Base-by-base conservation (phyloP, 2,113 vertebrate genomes). In the Garra rufa region DNA sequence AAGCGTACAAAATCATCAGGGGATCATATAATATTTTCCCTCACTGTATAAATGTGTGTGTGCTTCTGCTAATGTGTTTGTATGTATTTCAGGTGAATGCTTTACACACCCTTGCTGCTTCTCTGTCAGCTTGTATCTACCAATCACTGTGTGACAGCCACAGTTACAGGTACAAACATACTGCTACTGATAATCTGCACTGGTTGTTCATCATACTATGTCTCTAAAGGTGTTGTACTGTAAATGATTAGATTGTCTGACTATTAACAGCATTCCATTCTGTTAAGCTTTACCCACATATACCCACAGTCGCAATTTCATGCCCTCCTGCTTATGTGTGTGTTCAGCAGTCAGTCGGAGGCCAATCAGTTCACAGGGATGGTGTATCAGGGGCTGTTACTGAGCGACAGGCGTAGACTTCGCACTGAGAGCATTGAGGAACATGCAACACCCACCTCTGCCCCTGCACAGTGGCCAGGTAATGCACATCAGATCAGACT, bases 131-230 rank as follows among this genome's bases (percentile, higher is more conserved):
- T 71, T 99, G 97, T 74, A 95, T 99, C 92, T 99, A 99, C 91
- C 98, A 99, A 92, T 97, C 98, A 14, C 89, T 99, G 44, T 99
- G 98, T 91, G 98, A 99, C 95, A 99, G 98, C 92, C 98, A 99
- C 88, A 99, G 98, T 92, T 99, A 99, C 96, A 99, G 97, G 98
- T 99, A 96, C 92, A 87, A 85, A 10, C 0, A 0, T 61, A 44
- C 52, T 46, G 13, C 19, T 90, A 15, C 81, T 73, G 21, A 52
- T 63, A 67, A 67, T 26, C n/a, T 46, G 11, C 69, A 14, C 69
- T 38, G 70, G 11, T 34, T 14, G 9, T 41, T 71, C 6, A 82
- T 4, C 15, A 19, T 67, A 19, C 34, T 41, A 41, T 21, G 65
- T 9, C 10, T 41, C 28, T 38, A 34, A 67, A 67, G 34, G 5